phyloP scores from a whole-genome alignment of 2,113 vertebrate species.

The Oncorhynchus mykiss region DNA sequence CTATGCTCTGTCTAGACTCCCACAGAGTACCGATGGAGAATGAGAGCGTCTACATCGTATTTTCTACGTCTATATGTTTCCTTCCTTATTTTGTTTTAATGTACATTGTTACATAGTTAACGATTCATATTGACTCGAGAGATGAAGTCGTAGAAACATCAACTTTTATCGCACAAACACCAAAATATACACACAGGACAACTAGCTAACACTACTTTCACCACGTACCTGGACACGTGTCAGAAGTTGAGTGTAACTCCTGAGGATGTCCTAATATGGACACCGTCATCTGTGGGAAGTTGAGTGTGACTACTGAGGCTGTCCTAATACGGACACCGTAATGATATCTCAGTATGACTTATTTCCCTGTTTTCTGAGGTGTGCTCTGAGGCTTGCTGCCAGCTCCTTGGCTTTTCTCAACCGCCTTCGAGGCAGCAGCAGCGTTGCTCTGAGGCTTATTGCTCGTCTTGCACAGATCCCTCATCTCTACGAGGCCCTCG shows the following conservation, averaged over 20 bases:
- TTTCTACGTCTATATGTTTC: constrained; percentile 8
- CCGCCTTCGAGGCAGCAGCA: constrained; percentile 25
- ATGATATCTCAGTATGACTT: constrained; percentile 28
- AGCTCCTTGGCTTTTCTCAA: constrained; percentile 46
- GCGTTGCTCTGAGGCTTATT: constrained; percentile 11
- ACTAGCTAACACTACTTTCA: background rate
- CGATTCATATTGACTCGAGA: constrained; percentile 34
- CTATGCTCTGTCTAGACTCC: constrained; percentile 19
- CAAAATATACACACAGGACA: constrained; percentile 24
- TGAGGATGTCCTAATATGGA: too few species aligned
- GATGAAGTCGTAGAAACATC: constrained; percentile 18
- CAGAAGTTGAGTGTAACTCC: too few species aligned
- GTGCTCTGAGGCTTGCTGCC: constrained; percentile 16
- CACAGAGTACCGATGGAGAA: constrained; percentile 3
- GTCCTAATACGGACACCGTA: constrained; percentile 13
- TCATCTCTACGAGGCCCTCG: constrained; percentile 82
- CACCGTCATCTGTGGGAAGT: too few species aligned
- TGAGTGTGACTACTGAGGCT: background rate
- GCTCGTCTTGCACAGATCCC: constrained; percentile 76
- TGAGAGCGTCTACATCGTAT: constrained; percentile 7
- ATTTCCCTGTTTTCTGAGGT: constrained; percentile 41
- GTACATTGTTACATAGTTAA: constrained; percentile 41
- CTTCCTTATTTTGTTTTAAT: background rate
- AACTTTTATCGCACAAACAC: constrained; percentile 53
- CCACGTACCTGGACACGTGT: constrained; percentile 17